Evolutionary conservation across 2,797 vertebrate species (phyloP), one percentile per base, ranked within the genome.

Genomic region (Gorsachius magnificus): DNA sequence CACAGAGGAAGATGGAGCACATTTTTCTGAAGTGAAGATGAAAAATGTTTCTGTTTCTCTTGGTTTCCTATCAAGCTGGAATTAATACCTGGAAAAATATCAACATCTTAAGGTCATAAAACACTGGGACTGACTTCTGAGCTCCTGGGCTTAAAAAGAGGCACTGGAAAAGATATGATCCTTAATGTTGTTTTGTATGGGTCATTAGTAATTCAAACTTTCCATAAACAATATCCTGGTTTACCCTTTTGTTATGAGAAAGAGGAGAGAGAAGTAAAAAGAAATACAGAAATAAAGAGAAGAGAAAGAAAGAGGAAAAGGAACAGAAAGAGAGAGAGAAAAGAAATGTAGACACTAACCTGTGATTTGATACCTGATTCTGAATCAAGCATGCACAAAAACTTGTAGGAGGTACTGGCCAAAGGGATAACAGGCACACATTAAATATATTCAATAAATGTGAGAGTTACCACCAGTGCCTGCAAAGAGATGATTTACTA

Each of bases 21-120:
- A 38, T 81, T 71, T 74, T 87, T 95, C 85, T 95, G 70, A 76
- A 68, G 38, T 26, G 54, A 36, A 77, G 84, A 89, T 70, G 43
- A 91, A 75, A 91, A 89, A 63, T 82, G 35, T 58, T 84, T 61
- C 84, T 93, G 61, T 94, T 94, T 89, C 82, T 87, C 71, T 93
- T 95, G 74, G 90, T 91, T 89, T 75, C 33, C 78, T 91, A 84
- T 95, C 82, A 91, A 89, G 84, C 41, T 92, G 93, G 87, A 97
- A 90, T 94, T 82, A 95, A 83, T 92, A 92, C 43, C 87, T 93
- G 80, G 89, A 85, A 92, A 96, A 90, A 82, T 35, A 93, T 43
- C 91, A 87, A 24, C 22, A 26, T 77, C 83, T 50, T 78, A 84
- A 69, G 58, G 79, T 85, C 64, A 93, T 89, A 86, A 93, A 96